Evolutionary conservation across 2,113 vertebrate genomes (phyloP).

Genomic region (Etia nguti): DNA sequence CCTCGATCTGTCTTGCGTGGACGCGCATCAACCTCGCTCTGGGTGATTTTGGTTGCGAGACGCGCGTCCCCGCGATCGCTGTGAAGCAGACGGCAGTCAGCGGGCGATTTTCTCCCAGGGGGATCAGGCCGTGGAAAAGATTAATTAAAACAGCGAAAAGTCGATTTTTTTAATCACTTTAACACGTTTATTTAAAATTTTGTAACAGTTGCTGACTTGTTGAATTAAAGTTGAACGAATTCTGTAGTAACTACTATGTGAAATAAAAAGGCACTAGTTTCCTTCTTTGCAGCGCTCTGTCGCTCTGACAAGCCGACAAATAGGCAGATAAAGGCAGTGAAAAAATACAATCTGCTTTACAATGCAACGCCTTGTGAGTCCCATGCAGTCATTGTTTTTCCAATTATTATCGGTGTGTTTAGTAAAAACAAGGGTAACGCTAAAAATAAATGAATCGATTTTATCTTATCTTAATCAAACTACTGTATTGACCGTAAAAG

Average conservation of each 20-base stretch:
- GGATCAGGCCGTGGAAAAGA: not conserved
- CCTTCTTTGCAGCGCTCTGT: not conserved
- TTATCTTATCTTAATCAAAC: not conserved
- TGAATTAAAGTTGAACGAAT: not conserved
- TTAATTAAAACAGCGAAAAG: not conserved
- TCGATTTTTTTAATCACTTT: not conserved
- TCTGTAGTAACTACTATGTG: not conserved
- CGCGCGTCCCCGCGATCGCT: conserved; percentile 10
- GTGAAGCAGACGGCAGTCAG: not conserved
- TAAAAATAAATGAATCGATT: not conserved
- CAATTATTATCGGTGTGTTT: not conserved
- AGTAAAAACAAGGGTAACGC: not conserved
- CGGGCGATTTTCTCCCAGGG: not conserved
- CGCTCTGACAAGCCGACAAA: not conserved
- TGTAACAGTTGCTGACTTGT: not conserved
- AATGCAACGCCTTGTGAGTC: not conserved
- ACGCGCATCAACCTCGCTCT: conserved; percentile 27
- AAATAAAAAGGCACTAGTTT: not conserved
- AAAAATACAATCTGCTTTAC: not conserved
- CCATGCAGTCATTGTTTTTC: not conserved
- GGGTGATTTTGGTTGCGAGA: conserved; percentile 40
- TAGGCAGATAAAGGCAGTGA: not conserved
- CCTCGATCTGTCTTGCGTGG: conserved; percentile 31
- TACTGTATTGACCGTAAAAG: not conserved
- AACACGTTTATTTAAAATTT: not conserved